Percentiles rank a stretch among this genome's conserved stretches.
phyloP scores from a whole-genome alignment of 2,888 invertebrate genomes.

The Machimus rusticus region DNA sequence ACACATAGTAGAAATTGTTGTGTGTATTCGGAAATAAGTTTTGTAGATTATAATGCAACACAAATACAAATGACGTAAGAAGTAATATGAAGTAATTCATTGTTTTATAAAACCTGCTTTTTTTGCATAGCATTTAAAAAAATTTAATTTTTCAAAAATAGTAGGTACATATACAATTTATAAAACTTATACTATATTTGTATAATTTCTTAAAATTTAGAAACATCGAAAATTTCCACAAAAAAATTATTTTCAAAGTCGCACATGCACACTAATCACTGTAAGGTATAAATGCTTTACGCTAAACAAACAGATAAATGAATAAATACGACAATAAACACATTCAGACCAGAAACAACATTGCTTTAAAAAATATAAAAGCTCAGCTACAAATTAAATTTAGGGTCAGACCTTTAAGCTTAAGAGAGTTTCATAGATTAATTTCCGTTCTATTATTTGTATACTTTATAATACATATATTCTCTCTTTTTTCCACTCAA shows the following conservation, averaged over 20 bases:
- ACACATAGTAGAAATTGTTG: no score
- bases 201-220: background rate
- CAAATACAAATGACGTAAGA: no score
- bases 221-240: background rate
- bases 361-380: background rate
- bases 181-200: background rate
- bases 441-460: constrained; percentile 22
- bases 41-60: no score
- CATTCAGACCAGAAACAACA: background rate
- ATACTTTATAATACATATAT: constrained; percentile 16
- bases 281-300: background rate
- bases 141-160: background rate
- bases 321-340: constrained; percentile 13
- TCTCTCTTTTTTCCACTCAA: background rate
- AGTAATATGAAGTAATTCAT: no score
- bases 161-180: background rate
- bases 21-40: no score
- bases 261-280: constrained; percentile 27
- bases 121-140: no score
- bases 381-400: background rate
- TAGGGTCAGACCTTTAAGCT: background rate
- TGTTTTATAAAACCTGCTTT: no score
- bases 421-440: constrained; percentile 3
- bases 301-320: background rate
- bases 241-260: background rate